Evolutionary conservation across 2,888 invertebrate species (phyloP).

Genomic region (Agriopis marginaria): DNA sequence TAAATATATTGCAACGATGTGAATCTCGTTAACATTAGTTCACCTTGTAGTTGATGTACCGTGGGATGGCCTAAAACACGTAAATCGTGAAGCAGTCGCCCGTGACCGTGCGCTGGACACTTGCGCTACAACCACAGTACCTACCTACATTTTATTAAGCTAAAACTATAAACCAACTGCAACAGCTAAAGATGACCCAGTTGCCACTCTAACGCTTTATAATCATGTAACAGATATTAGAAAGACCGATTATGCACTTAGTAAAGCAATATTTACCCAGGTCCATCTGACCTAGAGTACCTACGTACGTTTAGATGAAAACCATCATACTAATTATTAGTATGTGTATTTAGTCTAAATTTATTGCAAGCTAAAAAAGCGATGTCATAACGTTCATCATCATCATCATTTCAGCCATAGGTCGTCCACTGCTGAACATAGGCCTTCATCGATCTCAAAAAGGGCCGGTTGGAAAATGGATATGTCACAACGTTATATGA

Average conservation of each 20-base stretch:
- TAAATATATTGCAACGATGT: background rate
- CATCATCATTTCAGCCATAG: too few species aligned
- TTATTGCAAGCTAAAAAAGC: too few species aligned
- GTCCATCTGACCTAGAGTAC: background rate
- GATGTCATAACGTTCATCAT: too few species aligned
- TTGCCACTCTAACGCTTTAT: background rate
- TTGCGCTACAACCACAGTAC: slow-evolving; percentile 46
- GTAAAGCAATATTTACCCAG: background rate
- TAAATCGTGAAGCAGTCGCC: slow-evolving; percentile 52
- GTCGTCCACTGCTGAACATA: too few species aligned
- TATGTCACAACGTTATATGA: too few species aligned
- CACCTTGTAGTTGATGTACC: slow-evolving; percentile 34
- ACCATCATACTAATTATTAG: too few species aligned
- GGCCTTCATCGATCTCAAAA: too few species aligned
- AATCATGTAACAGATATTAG: background rate
- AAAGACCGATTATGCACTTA: background rate
- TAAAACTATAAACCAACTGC: background rate
- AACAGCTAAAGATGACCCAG: slow-evolving; percentile 6
- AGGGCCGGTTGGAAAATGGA: too few species aligned
- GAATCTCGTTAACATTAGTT: slow-evolving; percentile 22
- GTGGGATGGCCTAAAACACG: slow-evolving; percentile 49
- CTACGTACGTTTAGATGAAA: too few species aligned
- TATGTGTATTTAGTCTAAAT: too few species aligned
- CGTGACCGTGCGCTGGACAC: slow-evolving; percentile 56
- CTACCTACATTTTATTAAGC: background rate